Percentiles rank a stretch among this genome's conserved stretches.
phyloP scores from a whole-genome alignment of 2,113 vertebrate genomes.

The Calyptomena viridis region DNA sequence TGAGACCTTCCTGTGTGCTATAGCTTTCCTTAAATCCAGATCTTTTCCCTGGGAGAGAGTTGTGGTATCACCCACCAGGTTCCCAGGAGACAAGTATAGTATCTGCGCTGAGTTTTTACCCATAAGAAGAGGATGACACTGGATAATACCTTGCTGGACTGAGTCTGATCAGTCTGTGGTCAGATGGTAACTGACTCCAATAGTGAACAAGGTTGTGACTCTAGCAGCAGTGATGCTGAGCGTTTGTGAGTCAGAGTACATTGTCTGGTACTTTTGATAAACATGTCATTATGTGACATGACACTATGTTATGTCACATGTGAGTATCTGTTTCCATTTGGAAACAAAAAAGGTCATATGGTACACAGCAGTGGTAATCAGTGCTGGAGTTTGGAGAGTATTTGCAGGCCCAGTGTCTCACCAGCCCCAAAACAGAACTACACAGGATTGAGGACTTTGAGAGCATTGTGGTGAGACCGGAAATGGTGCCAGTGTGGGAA shows the following conservation, averaged over 20 bases:
- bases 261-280: neutral
- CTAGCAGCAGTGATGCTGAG: neutral
- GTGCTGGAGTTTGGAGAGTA: neutral
- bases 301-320: neutral
- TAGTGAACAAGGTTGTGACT: neutral
- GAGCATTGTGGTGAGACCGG: neutral
- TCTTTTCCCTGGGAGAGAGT: neutral
- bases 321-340: neutral
- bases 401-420: neutral
- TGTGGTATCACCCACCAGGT: neutral
- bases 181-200: neutral
- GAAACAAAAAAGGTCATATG: neutral
- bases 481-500: neutral
- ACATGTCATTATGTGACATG: neutral
- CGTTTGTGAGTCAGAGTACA: neutral
- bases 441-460: neutral
- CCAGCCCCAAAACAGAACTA: neutral
- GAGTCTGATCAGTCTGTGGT: neutral
- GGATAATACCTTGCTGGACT: neutral
- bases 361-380: neutral
- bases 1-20: neutral
- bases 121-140: neutral
- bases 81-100: neutral
- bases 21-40: neutral
- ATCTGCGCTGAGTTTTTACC: neutral